Conservation (phyloP, 1,140 invertebrate genomes). For the Hormaphis cornu region DNA sequence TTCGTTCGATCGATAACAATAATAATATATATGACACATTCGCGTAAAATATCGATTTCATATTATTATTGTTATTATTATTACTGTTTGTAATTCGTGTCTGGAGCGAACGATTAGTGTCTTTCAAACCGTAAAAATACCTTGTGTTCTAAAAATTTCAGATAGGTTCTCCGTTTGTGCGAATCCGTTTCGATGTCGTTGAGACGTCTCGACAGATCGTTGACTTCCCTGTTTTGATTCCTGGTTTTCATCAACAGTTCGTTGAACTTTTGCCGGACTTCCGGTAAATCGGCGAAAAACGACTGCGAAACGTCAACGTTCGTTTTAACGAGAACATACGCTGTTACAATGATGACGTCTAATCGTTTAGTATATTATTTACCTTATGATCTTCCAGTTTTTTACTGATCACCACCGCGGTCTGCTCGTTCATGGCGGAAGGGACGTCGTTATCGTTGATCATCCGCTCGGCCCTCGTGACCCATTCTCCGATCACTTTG, state of each 20-base stretch:
- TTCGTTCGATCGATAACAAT: not conserved
- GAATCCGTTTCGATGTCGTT: slow-evolving; percentile 44
- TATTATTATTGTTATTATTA: no score
- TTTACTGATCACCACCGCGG: slow-evolving; percentile 70
- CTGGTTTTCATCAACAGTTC: slow-evolving; percentile 39
- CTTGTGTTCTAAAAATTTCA: slow-evolving; percentile 85
- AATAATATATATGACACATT: not conserved
- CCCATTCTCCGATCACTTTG: slow-evolving; percentile 76
- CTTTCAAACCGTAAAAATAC: slow-evolving; percentile 38
- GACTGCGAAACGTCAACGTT: slow-evolving; percentile 43
- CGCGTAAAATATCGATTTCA: not conserved
- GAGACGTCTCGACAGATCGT: slow-evolving; percentile 24
- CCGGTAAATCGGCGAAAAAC: slow-evolving; percentile 75
- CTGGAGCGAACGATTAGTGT: no score
- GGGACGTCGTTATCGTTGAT: slow-evolving; percentile 69
- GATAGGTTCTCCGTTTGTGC: slow-evolving; percentile 62
- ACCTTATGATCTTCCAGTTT: slow-evolving; percentile 81
- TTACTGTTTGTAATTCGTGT: no score
- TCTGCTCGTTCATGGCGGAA: slow-evolving; percentile 70
- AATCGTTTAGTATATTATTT: not conserved
- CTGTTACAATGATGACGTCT: not conserved
- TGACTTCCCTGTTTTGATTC: slow-evolving; percentile 17
- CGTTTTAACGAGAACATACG: not conserved
- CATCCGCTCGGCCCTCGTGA: slow-evolving; percentile 74
- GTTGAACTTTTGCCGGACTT: slow-evolving; percentile 64